These are phyloP conservation scores for Chloroclystis v-ata DNA, from an alignment of 2,888 invertebrate species.

Conservation along the genomic window DNA sequence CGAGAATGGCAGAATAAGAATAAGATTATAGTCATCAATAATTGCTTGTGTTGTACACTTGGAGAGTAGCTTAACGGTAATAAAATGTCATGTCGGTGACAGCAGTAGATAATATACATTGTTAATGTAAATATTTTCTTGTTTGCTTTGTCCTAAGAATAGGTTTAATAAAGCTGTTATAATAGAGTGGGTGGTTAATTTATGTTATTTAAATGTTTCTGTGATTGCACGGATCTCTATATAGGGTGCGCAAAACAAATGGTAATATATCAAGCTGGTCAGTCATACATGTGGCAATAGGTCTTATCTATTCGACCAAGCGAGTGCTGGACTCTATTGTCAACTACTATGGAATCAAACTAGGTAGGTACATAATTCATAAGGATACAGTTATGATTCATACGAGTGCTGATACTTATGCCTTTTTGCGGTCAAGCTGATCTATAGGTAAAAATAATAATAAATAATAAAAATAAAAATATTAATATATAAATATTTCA, in stretches of 20 bases:
- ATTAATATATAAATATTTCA: too few relatives aligned
- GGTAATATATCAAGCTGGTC: conserved; percentile 1
- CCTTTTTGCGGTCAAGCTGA: too few relatives aligned
- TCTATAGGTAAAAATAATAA: too few relatives aligned
- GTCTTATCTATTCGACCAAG: neutral
- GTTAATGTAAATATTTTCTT: conserved; percentile 2
- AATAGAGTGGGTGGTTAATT: conserved; percentile 13
- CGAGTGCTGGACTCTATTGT: neutral
- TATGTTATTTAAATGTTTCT: conserved; percentile 16
- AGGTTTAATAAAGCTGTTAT: conserved; percentile 12
- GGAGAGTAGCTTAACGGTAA: neutral
- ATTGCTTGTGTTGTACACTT: conserved; percentile 9
- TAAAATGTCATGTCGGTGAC: conserved; percentile 6
- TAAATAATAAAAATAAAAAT: too few relatives aligned
- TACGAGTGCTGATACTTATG: too few relatives aligned
- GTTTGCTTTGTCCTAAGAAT: neutral
- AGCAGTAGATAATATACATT: conserved; percentile 1
- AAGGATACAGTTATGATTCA: too few relatives aligned
- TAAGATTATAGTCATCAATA: conserved; percentile 5
- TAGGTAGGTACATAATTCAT: too few relatives aligned
- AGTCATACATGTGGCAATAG: conserved; percentile 2
- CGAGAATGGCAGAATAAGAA: conserved; percentile 7
- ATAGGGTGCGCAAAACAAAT: conserved; percentile 4
- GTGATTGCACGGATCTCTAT: conserved; percentile 3
- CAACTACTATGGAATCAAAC: neutral